Evolutionary conservation across 2,888 invertebrate species (phyloP).

Genomic region (Drosophila recens): DNA sequence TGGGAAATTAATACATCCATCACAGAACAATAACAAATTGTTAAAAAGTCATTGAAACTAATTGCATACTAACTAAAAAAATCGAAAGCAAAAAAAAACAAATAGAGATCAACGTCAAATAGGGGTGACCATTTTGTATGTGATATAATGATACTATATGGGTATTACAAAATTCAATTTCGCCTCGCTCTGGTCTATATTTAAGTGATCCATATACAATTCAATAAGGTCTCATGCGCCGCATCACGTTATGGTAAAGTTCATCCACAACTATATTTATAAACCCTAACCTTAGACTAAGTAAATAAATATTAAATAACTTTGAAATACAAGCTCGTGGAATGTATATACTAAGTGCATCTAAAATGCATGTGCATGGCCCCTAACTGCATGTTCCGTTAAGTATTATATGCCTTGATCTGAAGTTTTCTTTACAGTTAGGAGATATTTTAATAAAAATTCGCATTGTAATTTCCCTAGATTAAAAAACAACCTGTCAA

Average conservation of each 20-base stretch:
- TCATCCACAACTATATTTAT: constrained; percentile 43
- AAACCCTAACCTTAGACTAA: constrained; percentile 54
- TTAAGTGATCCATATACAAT: constrained; percentile 68
- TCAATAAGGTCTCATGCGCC: constrained; percentile 57
- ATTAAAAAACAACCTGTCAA: constrained; percentile 55
- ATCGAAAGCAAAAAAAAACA: constrained; percentile 29
- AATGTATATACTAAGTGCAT: constrained; percentile 21
- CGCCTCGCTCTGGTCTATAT: constrained; percentile 47
- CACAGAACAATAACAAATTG: constrained; percentile 70
- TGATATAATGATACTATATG: constrained; percentile 59
- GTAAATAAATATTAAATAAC: constrained; percentile 46
- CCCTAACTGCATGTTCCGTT: constrained; percentile 59
- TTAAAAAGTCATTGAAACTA: constrained; percentile 74
- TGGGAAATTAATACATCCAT: constrained; percentile 40
- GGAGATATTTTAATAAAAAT: constrained; percentile 4
- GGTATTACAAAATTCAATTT: constrained; percentile 56
- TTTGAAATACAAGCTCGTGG: constrained; percentile 12
- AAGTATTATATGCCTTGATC: constrained; percentile 53
- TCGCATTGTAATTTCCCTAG: constrained; percentile 50
- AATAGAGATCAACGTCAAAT: constrained; percentile 33
- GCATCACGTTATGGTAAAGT: constrained; percentile 70
- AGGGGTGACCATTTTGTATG: constrained; percentile 64
- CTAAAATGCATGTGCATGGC: constrained; percentile 44
- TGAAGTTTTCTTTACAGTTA: not conserved
- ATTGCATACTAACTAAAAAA: constrained; percentile 55